These are phyloP conservation scores for Aegotheles bennettii DNA, from an alignment of 2,113 vertebrate genomes.

Conservation along the genomic window DNA sequence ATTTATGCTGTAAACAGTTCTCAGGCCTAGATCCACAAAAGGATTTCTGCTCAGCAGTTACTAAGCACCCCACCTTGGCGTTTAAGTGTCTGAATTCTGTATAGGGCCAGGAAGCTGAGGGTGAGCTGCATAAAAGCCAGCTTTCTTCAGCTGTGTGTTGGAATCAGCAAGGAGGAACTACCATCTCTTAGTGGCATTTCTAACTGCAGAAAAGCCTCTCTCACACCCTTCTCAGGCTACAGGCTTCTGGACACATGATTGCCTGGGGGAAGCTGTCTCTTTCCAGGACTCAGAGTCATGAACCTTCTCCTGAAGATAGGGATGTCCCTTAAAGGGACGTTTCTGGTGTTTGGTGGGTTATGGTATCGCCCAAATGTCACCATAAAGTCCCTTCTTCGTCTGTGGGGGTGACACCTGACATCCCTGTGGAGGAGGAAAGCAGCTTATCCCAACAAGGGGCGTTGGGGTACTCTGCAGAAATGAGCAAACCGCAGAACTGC, in stretches of 20 bases:
- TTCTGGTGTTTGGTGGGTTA: neutral
- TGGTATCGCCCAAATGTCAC: neutral
- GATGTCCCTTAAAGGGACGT: neutral
- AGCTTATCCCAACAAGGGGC: neutral
- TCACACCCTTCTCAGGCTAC: neutral
- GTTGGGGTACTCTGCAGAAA: neutral
- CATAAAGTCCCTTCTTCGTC: neutral
- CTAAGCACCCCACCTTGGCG: fast-evolving
- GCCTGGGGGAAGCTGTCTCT: neutral
- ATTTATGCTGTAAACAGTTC: neutral
- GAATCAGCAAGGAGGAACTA: neutral
- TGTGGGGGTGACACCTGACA: neutral
- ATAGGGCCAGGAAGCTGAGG: neutral
- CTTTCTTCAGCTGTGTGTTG: neutral
- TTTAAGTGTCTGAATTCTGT: neutral
- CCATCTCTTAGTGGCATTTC: neutral
- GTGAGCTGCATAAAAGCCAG: neutral
- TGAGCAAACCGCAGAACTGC: neutral
- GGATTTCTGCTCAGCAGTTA: neutral
- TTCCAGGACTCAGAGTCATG: neutral
- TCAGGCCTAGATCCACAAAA: neutral
- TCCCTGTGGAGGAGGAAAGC: neutral
- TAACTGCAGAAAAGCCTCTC: neutral
- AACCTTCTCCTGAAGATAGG: neutral
- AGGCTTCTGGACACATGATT: neutral